phyloP scores from a whole-genome alignment of 2,888 invertebrate genomes.

The Melinaea menophilus region DNA sequence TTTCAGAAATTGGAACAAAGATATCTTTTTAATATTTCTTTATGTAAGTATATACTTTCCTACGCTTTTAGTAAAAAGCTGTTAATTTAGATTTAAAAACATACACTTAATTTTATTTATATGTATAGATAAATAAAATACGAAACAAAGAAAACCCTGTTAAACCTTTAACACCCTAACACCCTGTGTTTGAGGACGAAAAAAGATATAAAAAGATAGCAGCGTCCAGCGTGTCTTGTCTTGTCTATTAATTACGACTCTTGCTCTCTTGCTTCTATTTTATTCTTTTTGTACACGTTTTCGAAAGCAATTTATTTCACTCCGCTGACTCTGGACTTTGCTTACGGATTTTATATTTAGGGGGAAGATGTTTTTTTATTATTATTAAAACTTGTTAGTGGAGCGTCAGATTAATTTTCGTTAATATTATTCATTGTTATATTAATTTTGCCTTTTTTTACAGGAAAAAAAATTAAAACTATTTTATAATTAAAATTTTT shows the following conservation, averaged over 20 bases:
- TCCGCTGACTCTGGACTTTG: constrained; percentile 55
- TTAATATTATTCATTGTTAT: no score
- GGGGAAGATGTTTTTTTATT: no score
- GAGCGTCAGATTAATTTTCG: no score
- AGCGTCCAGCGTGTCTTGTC: constrained; percentile 18
- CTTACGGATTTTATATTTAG: constrained; percentile 50
- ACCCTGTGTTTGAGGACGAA: constrained; percentile 5
- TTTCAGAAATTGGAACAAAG: no score
- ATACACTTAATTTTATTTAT: no score
- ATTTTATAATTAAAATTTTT: no score
- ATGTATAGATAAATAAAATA: background rate
- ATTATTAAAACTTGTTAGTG: background rate
- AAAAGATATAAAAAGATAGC: background rate
- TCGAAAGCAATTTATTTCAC: constrained; percentile 61
- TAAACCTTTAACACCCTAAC: constrained; percentile 8
- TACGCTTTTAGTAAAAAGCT: no score
- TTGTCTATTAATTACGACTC: constrained; percentile 60
- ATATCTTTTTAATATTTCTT: no score
- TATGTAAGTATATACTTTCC: no score
- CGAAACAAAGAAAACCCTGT: constrained; percentile 1
- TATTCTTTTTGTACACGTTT: constrained; percentile 53
- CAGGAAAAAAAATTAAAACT: no score
- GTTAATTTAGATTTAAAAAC: no score
- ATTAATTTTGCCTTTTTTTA: no score
- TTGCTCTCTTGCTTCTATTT: constrained; percentile 56